These are phyloP conservation scores for Wasmannia auropunctata DNA, from an alignment of 1,140 invertebrate species.

Conservation along the genomic window DNA sequence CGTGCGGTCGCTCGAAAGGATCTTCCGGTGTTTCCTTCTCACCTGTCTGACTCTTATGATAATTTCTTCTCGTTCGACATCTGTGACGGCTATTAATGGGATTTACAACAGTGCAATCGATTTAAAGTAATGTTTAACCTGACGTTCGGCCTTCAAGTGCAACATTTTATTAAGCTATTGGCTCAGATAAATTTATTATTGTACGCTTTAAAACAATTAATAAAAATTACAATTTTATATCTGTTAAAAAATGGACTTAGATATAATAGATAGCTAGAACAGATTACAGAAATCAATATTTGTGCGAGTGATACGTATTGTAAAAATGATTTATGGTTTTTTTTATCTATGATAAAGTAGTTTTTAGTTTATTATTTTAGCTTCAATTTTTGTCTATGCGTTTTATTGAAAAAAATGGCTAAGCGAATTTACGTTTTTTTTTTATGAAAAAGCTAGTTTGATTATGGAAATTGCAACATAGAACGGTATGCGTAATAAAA, in stretches of 20 bases:
- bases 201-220: neutral
- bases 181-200: neutral
- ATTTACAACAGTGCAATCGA: neutral
- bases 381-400: neutral
- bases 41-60: slow-evolving; percentile 42
- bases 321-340: neutral
- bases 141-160: neutral
- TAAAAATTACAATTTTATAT: slow-evolving; percentile 5
- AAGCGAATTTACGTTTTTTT: neutral
- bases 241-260: neutral
- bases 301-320: neutral
- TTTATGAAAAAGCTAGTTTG: neutral
- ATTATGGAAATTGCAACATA: slow-evolving; percentile 6
- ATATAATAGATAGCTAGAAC: slow-evolving; percentile 1
- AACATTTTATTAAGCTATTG: neutral
- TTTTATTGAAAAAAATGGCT: neutral
- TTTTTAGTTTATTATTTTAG: neutral
- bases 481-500: neutral
- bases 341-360: neutral
- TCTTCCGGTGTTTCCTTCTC: slow-evolving; percentile 56
- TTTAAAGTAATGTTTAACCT: neutral
- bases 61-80: slow-evolving; percentile 14
- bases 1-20: slow-evolving; percentile 61
- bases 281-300: neutral
- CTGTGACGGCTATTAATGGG: neutral